Evolutionary conservation across 2,113 vertebrate species (phyloP).

Genomic region (Dasyprocta punctata): DNA sequence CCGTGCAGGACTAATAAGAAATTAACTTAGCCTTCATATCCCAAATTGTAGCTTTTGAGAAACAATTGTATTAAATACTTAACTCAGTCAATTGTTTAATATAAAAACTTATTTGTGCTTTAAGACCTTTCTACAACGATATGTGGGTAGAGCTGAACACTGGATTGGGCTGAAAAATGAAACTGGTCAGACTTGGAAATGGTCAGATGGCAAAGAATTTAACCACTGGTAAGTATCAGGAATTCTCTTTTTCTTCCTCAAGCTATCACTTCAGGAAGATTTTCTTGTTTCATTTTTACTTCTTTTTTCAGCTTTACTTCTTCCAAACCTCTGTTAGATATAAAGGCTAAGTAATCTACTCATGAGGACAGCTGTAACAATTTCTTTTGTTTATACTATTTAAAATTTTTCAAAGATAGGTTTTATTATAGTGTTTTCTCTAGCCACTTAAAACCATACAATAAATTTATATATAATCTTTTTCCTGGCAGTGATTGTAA

Average conservation of each 20-base stretch:
- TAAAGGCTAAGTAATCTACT: background rate
- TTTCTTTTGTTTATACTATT: background rate
- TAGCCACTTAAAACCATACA: background rate
- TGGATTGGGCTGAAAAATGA: constrained; percentile 73
- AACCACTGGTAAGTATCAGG: constrained; percentile 58
- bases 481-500: background rate
- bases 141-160: background rate
- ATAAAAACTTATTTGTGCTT: background rate
- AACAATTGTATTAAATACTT: background rate
- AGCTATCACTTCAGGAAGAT: background rate
- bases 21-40: background rate
- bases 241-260: background rate
- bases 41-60: background rate
- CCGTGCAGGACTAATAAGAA: background rate
- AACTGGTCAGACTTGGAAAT: constrained; percentile 49
- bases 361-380: background rate
- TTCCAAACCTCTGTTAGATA: background rate
- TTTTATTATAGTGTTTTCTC: background rate
- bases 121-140: constrained; percentile 72
- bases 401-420: background rate
- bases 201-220: constrained; percentile 55
- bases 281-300: background rate
- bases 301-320: background rate
- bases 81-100: background rate
- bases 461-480: background rate